Evolutionary conservation across 2,888 invertebrate genomes (phyloP), one percentile per base, ranked within the genome.

Genomic region (Drosophila koepferae): DNA sequence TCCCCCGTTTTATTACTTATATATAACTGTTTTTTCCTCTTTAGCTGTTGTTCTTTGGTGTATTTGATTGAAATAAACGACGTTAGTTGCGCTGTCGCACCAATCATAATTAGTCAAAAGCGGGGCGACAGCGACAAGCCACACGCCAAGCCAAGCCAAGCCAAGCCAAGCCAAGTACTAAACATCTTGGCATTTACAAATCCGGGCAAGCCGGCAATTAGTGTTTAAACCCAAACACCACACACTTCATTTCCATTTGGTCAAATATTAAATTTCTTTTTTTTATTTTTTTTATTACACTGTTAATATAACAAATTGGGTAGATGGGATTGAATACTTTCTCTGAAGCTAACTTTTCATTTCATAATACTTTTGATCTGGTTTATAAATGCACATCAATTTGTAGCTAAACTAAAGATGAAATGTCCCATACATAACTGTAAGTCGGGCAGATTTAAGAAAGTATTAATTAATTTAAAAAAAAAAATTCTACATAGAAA

Each of bases 101-200:
- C 58, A 63, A 63, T 72, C 63, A 58, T 72, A 76, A 76, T 76
- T 72, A 76, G 56, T 72, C 58, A 72, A 23, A 8, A 40, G 40
- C 43, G 58, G 49, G 38, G 20, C 8, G 46, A 28, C 49, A n/a
- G 20, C 46, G 18, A 23, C 28, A 49, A n/a, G n/a, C 34, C 38
- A 18, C 54, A 31, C 38, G 48, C 36, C 16, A 34, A 55, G 36
- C 20, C 6, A 31, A 55, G 36, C 20, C 28, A 49, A n/a, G 12
- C 34, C 38, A 23, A 6, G 7, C 28, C 54, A 31, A 31, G 48
- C 41, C 16, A 34, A 51, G 36, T n/a, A 18, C 20, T 36, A 55
- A 70, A 14, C n/a, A 49, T 44, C 23, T 61, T 70, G 59, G 23
- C 49, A 64, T 31, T 48, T 44, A 46, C 44, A 55, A 72, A 63